phyloP scores from a whole-genome alignment of 1,140 invertebrate genomes.

The Vanessa tameamea region DNA sequence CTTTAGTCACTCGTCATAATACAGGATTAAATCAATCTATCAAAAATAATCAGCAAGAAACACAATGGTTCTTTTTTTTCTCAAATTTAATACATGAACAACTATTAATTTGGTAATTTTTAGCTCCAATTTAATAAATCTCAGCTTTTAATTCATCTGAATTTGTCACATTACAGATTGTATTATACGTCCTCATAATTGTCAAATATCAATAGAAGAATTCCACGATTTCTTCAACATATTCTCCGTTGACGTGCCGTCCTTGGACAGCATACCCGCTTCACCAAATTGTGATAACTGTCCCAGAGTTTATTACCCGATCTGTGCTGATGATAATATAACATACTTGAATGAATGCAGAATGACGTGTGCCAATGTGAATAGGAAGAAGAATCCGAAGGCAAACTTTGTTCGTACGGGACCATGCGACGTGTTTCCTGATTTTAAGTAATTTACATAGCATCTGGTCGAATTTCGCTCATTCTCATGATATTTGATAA shows the following conservation, averaged over 20 bases:
- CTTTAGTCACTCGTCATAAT: too few species aligned
- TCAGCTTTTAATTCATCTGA: too few species aligned
- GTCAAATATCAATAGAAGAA: background rate
- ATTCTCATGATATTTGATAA: background rate
- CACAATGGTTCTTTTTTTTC: too few species aligned
- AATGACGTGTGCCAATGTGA: conserved; percentile 40
- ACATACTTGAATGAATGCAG: conserved; percentile 55
- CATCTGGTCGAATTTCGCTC: background rate
- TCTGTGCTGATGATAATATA: conserved; percentile 43
- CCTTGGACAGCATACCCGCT: conserved; percentile 18
- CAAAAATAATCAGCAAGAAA: too few species aligned
- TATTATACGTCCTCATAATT: background rate
- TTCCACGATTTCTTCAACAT: conserved; percentile 36
- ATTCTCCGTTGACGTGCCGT: conserved; percentile 21
- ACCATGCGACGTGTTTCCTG: conserved; percentile 38
- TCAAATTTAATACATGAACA: too few species aligned
- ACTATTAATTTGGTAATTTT: too few species aligned
- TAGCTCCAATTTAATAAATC: too few species aligned
- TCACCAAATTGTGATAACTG: conserved; percentile 32
- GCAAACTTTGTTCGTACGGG: conserved; percentile 37
- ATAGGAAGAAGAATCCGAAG: conserved; percentile 19
- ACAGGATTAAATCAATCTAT: too few species aligned
- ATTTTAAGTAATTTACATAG: conserved; percentile 15
- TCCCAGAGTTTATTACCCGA: conserved; percentile 50
- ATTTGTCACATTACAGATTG: too few species aligned